Conservation (phyloP, 2,888 invertebrate species). For the Oxycera nigricornis region DNA sequence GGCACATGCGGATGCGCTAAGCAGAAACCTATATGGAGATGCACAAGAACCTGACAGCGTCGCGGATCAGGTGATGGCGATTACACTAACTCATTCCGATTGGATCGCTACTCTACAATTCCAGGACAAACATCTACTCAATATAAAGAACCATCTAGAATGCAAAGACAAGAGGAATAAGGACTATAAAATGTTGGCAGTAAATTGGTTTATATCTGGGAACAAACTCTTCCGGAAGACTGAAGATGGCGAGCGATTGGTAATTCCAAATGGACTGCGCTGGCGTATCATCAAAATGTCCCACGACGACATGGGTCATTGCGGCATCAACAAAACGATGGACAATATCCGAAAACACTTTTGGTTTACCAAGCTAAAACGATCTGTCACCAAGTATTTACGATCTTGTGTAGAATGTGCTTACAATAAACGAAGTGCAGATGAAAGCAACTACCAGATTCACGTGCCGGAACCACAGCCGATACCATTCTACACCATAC, state of each 20-base stretch:
- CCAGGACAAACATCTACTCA: conserved; percentile 33
- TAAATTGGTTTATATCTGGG: background rate
- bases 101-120: conserved; percentile 42
- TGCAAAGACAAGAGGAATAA: background rate
- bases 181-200: background rate
- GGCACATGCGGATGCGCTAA: background rate
- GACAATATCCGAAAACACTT: conserved; percentile 48
- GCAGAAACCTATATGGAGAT: background rate
- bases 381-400: background rate
- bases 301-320: background rate
- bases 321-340: background rate
- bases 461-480: background rate
- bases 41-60: background rate
- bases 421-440: background rate
- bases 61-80: background rate
- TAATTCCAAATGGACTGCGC: background rate
- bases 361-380: conserved; percentile 51
- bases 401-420: background rate
- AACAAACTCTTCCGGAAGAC: background rate
- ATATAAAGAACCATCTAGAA: conserved; percentile 29
- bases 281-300: background rate
- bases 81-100: background rate
- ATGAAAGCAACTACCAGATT: conserved; percentile 1
- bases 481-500: too few relatives aligned
- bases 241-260: background rate